Conservation (phyloP, 2,888 invertebrate species). For the Balanococcus diminutus region DNA sequence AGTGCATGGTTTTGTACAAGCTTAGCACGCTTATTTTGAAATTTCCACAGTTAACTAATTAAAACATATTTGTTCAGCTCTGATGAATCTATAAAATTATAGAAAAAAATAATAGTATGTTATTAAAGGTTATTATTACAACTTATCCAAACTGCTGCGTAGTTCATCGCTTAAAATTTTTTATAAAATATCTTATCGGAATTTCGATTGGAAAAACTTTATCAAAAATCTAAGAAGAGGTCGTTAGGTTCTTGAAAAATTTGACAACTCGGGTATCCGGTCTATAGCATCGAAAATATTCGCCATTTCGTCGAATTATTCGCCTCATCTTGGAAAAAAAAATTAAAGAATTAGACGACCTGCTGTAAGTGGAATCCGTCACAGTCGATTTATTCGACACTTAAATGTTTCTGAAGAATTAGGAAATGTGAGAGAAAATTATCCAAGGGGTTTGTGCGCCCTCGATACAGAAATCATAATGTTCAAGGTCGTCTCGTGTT, state of each 20-base stretch:
- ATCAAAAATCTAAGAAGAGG: not conserved
- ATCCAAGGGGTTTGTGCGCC: not conserved
- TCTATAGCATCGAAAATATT: not conserved
- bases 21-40: not conserved
- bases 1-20: not conserved
- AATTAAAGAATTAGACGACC: not conserved
- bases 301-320: not conserved
- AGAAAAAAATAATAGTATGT: constrained; percentile 7
- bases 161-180: not conserved
- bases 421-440: not conserved
- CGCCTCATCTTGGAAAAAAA: not conserved
- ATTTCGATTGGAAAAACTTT: not conserved
- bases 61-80: constrained; percentile 36
- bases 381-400: not conserved
- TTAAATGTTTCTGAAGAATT: not conserved
- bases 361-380: not conserved
- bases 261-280: not conserved
- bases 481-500: constrained; percentile 24
- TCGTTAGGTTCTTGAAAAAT: not conserved
- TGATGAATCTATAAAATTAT: constrained; percentile 40
- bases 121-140: not conserved
- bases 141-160: not conserved
- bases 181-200: not conserved
- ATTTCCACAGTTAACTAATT: not conserved
- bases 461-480: not conserved